These are phyloP conservation scores for Lasioglossum malachurum DNA, from an alignment of 2,888 invertebrate genomes.

Conservation along the genomic window DNA sequence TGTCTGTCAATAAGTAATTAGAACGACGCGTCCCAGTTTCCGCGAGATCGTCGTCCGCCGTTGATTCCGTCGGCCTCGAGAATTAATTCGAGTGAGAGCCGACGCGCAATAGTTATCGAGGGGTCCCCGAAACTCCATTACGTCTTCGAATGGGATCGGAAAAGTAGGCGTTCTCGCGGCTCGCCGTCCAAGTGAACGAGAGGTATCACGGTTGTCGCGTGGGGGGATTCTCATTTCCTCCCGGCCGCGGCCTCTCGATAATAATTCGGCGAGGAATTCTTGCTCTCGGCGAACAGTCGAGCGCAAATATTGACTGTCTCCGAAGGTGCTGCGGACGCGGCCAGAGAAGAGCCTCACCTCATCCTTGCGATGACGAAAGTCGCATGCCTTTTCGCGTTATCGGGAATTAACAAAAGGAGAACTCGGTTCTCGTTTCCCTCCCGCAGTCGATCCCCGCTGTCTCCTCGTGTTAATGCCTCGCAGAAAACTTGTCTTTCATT, in stretches of 20 bases:
- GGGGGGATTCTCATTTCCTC: slow-evolving; percentile 44
- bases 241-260: slow-evolving; percentile 31
- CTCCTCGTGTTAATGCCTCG: slow-evolving; percentile 45
- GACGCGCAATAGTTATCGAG: slow-evolving; percentile 52
- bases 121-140: slow-evolving; percentile 60
- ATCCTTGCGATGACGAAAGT: slow-evolving; percentile 20
- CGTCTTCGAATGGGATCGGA: slow-evolving; percentile 50
- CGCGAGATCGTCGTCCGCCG: not conserved
- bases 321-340: not conserved
- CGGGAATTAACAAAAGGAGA: slow-evolving; percentile 56
- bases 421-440: slow-evolving; percentile 30
- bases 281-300: not conserved
- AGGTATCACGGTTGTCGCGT: slow-evolving; percentile 44
- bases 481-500: slow-evolving; percentile 61
- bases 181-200: slow-evolving; percentile 21
- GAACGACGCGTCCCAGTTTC: not conserved
- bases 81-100: not conserved
- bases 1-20: not conserved
- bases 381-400: slow-evolving; percentile 40
- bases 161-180: slow-evolving; percentile 47
- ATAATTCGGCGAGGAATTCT: slow-evolving; percentile 45
- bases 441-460: not conserved
- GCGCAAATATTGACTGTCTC: slow-evolving; percentile 58
- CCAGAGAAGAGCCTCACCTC: slow-evolving; percentile 42
- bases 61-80: not conserved